Percentiles rank a stretch among this genome's conserved stretches.
These are phyloP conservation scores for Leucopternis melanops DNA, from an alignment of 2,113 vertebrate genomes.

Conservation along the genomic window DNA sequence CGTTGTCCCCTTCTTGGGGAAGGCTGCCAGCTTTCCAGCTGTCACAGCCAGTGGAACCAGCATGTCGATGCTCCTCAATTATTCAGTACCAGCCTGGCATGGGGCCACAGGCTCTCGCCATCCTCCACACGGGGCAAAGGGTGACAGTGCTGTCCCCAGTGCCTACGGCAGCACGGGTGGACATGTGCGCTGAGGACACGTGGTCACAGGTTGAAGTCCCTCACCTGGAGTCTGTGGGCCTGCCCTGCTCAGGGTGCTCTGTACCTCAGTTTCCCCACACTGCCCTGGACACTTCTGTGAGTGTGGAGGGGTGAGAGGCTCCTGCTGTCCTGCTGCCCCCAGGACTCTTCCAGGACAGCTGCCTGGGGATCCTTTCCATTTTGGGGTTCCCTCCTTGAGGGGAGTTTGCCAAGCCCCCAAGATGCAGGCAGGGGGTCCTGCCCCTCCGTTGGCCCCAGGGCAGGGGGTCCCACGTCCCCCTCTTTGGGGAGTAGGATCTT, in stretches of 20 bases:
- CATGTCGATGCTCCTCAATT: not conserved
- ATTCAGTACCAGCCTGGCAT: conserved; percentile 12
- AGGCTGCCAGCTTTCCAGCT: not conserved
- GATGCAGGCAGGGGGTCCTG: not conserved
- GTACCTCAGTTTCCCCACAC: conserved; percentile 7
- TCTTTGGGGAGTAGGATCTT: not conserved
- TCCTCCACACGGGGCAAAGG: not conserved
- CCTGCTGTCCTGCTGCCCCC: not conserved
- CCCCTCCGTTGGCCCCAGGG: not conserved
- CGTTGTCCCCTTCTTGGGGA: not conserved
- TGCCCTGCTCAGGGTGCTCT: not conserved
- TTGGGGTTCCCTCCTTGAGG: not conserved
- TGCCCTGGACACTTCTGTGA: not conserved
- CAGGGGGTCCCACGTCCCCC: not conserved
- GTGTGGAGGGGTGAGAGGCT: not conserved
- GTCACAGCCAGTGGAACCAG: not conserved
- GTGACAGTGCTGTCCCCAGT: not conserved
- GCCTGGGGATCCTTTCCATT: not conserved
- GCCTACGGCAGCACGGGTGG: not conserved
- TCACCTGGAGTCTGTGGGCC: fast-evolving
- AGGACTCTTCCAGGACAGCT: not conserved
- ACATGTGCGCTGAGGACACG: not conserved
- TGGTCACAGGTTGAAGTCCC: not conserved
- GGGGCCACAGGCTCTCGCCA: not conserved
- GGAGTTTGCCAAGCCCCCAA: no score